Evolutionary conservation across 2,888 invertebrate species (phyloP).

Genomic region (Galeruca laticollis): DNA sequence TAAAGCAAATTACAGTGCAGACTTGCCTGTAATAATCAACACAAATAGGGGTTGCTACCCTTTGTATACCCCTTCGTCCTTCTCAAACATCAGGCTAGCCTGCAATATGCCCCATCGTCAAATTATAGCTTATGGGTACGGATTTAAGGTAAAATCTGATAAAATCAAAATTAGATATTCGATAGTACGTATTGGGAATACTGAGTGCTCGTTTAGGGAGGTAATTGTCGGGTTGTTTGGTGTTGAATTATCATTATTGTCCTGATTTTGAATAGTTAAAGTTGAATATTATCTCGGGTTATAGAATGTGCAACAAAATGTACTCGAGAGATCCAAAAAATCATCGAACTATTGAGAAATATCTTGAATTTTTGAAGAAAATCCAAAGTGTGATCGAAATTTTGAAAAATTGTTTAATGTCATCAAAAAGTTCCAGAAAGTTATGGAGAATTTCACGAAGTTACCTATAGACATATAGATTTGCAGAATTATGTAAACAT

Average conservation of each 20-base stretch:
- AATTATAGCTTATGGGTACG: constrained; percentile 42
- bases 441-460: too few relatives aligned
- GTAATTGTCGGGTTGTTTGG: neutral
- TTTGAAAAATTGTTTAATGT: too few relatives aligned
- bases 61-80: constrained; percentile 19
- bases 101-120: constrained; percentile 23
- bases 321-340: too few relatives aligned
- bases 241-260: neutral
- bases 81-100: constrained; percentile 7
- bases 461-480: too few relatives aligned
- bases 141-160: constrained; percentile 38
- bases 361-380: too few relatives aligned
- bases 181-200: constrained; percentile 35
- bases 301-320: too few relatives aligned
- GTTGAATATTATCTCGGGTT: neutral
- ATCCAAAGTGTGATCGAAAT: too few relatives aligned
- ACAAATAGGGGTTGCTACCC: constrained; percentile 38
- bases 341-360: too few relatives aligned
- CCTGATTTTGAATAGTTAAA: neutral
- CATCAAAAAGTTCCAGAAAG: too few relatives aligned
- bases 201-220: constrained; percentile 32
- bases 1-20: constrained; percentile 41
- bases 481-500: too few relatives aligned
- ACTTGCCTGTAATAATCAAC: constrained; percentile 40
- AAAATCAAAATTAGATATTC: constrained; percentile 39